Conservation (phyloP, 2,113 vertebrate genomes). For the Crocuta crocuta region DNA sequence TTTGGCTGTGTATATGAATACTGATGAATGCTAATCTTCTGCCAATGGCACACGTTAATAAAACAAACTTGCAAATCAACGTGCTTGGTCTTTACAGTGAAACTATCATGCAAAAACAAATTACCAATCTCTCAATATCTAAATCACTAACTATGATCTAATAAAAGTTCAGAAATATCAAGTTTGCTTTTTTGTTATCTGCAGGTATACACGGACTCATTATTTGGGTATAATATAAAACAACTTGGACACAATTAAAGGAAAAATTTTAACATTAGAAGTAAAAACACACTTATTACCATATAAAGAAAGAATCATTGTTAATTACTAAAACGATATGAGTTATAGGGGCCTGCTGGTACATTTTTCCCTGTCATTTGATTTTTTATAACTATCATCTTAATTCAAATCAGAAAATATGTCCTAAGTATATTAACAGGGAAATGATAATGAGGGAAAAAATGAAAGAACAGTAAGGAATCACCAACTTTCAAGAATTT, state of each 20-base stretch:
- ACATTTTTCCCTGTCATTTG: not conserved
- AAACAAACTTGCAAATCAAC: not conserved
- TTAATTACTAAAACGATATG: not conserved
- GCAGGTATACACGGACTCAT: too few relatives aligned
- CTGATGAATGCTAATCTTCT: not conserved
- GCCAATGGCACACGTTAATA: not conserved
- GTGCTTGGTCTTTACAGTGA: not conserved
- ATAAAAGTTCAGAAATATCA: not conserved
- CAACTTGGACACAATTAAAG: not conserved
- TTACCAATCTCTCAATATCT: not conserved
- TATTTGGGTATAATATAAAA: not conserved
- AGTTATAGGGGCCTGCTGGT: not conserved
- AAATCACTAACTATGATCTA: not conserved
- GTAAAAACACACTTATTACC: not conserved
- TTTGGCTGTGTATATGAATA: not conserved
- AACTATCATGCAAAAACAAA: not conserved
- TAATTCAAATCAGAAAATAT: not conserved
- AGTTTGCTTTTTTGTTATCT: not conserved
- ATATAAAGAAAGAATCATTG: not conserved
- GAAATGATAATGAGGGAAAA: not conserved
- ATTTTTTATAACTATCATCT: not conserved
- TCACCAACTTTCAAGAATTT: not conserved
- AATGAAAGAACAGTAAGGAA: not conserved
- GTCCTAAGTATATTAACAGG: not conserved
- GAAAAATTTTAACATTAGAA: not conserved